Base-by-base conservation (phyloP, 2,888 invertebrate species). In the Hermaeophaga mercurialis region DNA sequence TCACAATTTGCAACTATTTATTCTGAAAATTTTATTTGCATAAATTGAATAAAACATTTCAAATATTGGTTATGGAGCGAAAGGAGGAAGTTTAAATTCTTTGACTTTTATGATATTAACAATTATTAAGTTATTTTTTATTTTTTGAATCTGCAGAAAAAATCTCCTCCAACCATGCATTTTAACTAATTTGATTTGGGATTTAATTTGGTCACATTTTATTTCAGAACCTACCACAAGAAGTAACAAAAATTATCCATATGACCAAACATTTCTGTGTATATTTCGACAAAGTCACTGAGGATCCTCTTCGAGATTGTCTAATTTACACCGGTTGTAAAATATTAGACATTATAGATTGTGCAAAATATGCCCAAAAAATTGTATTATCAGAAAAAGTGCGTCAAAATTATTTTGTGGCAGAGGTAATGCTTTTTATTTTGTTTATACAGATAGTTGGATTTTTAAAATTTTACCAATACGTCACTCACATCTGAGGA, bases 261-360 rank as follows among this genome's bases (percentile, higher is more conserved):
- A 59, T 70, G 61, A 68, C 71, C 4, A 75, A 75, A 59, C 61
- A 53, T 1, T 75, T 75, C 48, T 72, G 71, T 14, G 61, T 72
- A 1, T 71, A 73, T 53, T 75, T 75, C 54, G 75, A 75, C 44
- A 71, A 68, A 60, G 49, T 65, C 2, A 67, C 48, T 46, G 74
- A 74, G 59, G 70, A 72, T 61, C 45, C 66, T 12, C 36, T 59
- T 9, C 46, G 61, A 6, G 55, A 65, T 36, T 57, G 59, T 9
- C 47, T 67, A 12, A 31, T 68, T 12, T 50, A 58, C 22, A 71
- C 69, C 43, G 72, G 73, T 14, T 69, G 69, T 43, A 73, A 73
- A 62, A 61, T 71, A 8, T 38, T 72, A 4, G 73, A 74, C 45
- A 56, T 74, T 11, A 45, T 74, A 39, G 68, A 74, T 43, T 64